Conservation (phyloP, 2,113 vertebrate genomes). For the Cranoglanis bouderius region DNA sequence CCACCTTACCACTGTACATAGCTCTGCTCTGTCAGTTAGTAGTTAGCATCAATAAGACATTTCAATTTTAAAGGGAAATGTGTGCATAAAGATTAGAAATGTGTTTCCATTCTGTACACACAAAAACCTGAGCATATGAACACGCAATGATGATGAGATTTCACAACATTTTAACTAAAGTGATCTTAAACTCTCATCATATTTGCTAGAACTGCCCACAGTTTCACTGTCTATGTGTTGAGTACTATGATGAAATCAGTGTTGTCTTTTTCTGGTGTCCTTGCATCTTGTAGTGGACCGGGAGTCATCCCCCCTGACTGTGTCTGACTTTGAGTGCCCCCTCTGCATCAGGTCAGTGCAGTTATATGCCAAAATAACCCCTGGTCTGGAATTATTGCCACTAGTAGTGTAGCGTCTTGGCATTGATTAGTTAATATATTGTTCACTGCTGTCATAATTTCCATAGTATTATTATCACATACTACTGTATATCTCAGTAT, state of each 20-base stretch:
- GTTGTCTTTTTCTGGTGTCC: background rate
- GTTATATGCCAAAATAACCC: background rate
- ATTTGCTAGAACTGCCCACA: background rate
- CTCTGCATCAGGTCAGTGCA: slow-evolving; percentile 84
- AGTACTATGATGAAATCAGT: background rate
- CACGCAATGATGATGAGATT: background rate
- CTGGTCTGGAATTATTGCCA: background rate
- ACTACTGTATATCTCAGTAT: background rate
- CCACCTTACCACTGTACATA: background rate
- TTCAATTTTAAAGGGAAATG: background rate
- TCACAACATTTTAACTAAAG: background rate
- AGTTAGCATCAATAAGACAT: background rate
- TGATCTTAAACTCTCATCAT: background rate
- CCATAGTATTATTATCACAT: background rate
- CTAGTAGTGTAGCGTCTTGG: background rate
- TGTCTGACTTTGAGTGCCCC: slow-evolving; percentile 87
- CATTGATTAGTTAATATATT: background rate
- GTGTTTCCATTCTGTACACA: background rate
- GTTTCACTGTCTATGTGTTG: background rate
- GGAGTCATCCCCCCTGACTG: slow-evolving; percentile 67
- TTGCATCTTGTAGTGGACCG: slow-evolving; percentile 49
- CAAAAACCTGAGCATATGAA: background rate
- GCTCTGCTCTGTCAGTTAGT: background rate
- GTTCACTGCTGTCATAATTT: background rate
- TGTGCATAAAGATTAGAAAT: background rate